Evolutionary conservation across 2,888 invertebrate species (phyloP), one percentile per base, ranked within the genome.

Genomic region (Drymonia ruficornis): DNA sequence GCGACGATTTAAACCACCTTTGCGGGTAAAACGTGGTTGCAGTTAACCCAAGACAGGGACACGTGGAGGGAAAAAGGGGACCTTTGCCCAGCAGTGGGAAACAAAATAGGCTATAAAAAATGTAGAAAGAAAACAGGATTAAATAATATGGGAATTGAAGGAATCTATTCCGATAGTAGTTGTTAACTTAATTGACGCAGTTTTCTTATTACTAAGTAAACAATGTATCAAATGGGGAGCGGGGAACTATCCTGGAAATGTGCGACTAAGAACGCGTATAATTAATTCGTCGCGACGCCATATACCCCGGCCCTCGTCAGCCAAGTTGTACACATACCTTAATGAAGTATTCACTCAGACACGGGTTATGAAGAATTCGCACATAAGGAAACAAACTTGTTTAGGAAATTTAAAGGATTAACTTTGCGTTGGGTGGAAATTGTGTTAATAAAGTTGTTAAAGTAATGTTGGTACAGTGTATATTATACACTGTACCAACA

Each of bases 301-400:
- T 56, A 53, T 44, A 3, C 47, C 49, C 49, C 53, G 34, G 15
- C 48, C 46, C 19, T 34, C 34, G 29, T 49, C 45, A 48, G 49
- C 44, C 60, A 51, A 53, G 53, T 60, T 52, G 49, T 60, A 56
- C 62, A 67, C 66, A 67, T 70, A 73, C 73, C 73, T 75, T 67
- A 42, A 58, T 64, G 55, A 78, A 78, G 74, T 70, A 78, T 73
- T 62, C 65, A 54, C 50, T 56, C 49, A 49, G 46, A 45, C 43
- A 49, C 16, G 44, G 65, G 55, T 56, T 69, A 61, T 61, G 52
- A 71, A 72, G 65, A 71, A 73, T 74, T 67, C 38, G 61, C 63
- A 62, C 72, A 74, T 65, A 67, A 55, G 52, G 61, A 49, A 59
- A 57, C 58, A 49, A 63, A 64, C 50, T 61, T 63, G 49, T 49